These are phyloP conservation scores for Bilobella aurantiaca DNA, from an alignment of 1,140 invertebrate genomes.

Conservation along the genomic window DNA sequence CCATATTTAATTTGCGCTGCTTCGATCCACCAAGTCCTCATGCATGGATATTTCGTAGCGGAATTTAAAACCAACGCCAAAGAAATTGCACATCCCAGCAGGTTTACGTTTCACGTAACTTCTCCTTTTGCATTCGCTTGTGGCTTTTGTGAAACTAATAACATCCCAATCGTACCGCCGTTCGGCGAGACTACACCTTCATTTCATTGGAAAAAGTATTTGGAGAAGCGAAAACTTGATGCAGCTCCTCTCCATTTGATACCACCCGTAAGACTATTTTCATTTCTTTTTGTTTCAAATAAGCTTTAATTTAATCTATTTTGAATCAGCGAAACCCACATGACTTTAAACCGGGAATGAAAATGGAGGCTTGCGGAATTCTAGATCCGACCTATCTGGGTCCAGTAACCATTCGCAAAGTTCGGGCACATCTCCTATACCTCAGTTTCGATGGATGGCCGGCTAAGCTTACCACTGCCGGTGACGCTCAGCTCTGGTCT, in stretches of 20 bases:
- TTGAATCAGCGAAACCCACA: slow-evolving; percentile 5
- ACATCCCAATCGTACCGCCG: slow-evolving; percentile 72
- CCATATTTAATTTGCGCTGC: slow-evolving; percentile 86
- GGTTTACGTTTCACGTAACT: slow-evolving; percentile 60
- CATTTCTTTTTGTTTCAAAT: no score
- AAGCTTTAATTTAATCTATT: not conserved
- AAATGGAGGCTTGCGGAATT: slow-evolving; percentile 20
- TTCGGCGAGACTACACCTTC: slow-evolving; percentile 55
- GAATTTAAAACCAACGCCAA: no score
- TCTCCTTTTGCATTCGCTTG: slow-evolving; percentile 89
- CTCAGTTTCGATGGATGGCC: slow-evolving; percentile 26
- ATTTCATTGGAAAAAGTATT: slow-evolving; percentile 77
- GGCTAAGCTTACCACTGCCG: not conserved
- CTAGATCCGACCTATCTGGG: slow-evolving; percentile 7
- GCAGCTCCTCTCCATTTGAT: slow-evolving; percentile 57
- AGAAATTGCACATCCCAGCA: not conserved
- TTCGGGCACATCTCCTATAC: slow-evolving; percentile 8
- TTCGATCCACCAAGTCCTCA: slow-evolving; percentile 79
- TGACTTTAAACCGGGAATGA: slow-evolving; percentile 16
- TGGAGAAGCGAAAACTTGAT: slow-evolving; percentile 51
- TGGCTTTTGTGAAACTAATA: slow-evolving; percentile 80
- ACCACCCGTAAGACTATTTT: not conserved
- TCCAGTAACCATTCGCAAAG: slow-evolving; percentile 17
- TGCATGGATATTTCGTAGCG: slow-evolving; percentile 90
- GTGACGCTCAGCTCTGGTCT: slow-evolving; percentile 18